Evolutionary conservation across 2,797 vertebrate species (phyloP), one percentile per base, ranked within the genome.

Genomic region (Myoxocephalus aenaeus): DNA sequence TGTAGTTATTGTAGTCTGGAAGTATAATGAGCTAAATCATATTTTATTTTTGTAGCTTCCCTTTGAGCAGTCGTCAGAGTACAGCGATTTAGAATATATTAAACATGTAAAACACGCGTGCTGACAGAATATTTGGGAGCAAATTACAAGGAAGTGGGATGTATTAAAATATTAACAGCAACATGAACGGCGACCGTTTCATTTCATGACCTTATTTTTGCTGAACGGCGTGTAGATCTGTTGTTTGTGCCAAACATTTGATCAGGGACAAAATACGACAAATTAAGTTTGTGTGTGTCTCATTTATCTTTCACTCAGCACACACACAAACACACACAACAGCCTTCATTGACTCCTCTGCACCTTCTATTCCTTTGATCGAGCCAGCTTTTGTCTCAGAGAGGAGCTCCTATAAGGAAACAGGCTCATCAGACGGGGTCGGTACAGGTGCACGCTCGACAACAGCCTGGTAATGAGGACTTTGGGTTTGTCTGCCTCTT

Each of bases 151-250:
- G 1, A 48, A 80, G 59, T 25, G 17, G 13, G 9, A 61, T 59
- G 17, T 38, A 48, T 62, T 29, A 65, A 62, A 65, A 54, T 58
- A 73, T 10, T 59, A 63, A 77, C 29, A 42, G 14, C 10, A 40
- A 57, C 58, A 68, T 44, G 44, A 68, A 65, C 17, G 3, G 61
- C 8, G 27, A 51, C 66, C 14, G 10, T 75, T 83, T 36, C 40
- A n/a, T 65, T 70, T 64, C 63, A 29, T 54, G 18, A 20, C 61
- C 65, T 73, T 40, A 18, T 29, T 65, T 59, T 29, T 46, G 20
- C 77, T 65, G 25, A 69, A 54, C 58, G 42, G 50, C 40, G 71
- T 78, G 54, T 75, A 73, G 77, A 82, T 63, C 51, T 70, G 48
- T 38, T 48, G 44, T 62, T 78, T 70, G 59, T 75, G 68, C 51